Evolutionary conservation across 2,113 vertebrate genomes (phyloP), one percentile per base, ranked within the genome.

Genomic region (Pardalotus punctatus): DNA sequence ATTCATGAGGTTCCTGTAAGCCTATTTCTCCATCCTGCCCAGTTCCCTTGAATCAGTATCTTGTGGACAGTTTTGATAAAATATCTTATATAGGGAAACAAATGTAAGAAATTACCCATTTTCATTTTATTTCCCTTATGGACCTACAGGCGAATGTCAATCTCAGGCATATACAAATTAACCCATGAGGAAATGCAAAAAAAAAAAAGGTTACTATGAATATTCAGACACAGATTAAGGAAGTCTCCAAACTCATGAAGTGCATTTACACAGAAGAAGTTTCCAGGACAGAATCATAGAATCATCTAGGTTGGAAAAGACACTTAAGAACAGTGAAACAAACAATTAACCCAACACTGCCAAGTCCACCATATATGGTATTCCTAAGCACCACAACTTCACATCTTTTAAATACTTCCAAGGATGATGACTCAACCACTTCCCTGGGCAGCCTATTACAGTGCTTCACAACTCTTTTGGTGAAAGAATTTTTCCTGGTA

Each of bases 381-480:
- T n/a, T 66, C 22, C 17, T 53, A 66, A 57, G 6, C 1, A 40
- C 12, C 12, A n/a, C 3, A 13, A 36, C 27, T 57, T 43, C 12
- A 13, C 0, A 0, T 28, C 4, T 51, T 91, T 56, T 35, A 54
- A 60, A 33, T 18, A 60, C 6, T 4, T 19, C 14, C 20, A 72
- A 29, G 4, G 17, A 54, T 45, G 5, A 20, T 10, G 6, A 76
- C 6, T 58, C 42, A 67, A 51, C 1, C 5, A 11, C 6, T 77
- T 77, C 24, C 16, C 40, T 16, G 9, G 40, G 31, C 11, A 73
- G 40, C 8, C 40, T 60, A 18, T n/a, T 60, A 13, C 14, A 81
- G 2, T n/a, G 20, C 11, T 73, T 65, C 5, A 11, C 3, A 57
- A 73, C 2, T 28, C 7, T 64, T 54, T 33, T 0, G 0, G 3